Base-by-base conservation (phyloP, 2,888 invertebrate genomes). In the Zhengitettix transpicula region DNA sequence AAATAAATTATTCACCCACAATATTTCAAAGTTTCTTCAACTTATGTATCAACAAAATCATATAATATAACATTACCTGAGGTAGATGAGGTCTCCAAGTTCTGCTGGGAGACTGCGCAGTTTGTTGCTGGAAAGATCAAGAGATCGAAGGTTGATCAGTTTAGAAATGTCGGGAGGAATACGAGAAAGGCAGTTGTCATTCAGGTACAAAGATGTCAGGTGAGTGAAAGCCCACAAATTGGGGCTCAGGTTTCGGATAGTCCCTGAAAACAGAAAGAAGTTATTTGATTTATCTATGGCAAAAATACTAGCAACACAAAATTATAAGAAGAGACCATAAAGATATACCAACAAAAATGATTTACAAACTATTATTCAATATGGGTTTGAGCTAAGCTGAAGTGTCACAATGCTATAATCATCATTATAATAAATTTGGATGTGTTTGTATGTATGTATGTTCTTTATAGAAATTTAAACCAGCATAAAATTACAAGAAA, bases 101-200 rank as follows among this genome's bases (percentile, higher is more conserved):
- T 99, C 97, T 59, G 92, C 86, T 65, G 99, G 98, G 74, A 99
- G 79, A 72, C 88, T 89, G 65, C 95, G 82, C 68, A 99, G 78
- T 76, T 96, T 95, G 78, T 99, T 98, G 74, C 86, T 87, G 66
- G 96, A 95, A 68, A 96, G 78, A 77, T 99, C 98, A 67, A 99
- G 79, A 65, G 87, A 84, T 68, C 88, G 85, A 65, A 99, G 80
- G 76, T 90, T 89, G 64, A 78, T 79, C 67, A 99, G 79, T 69
- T 83, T 83, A 67, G 84, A 85, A 69, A 99, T 94, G 73, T 98
- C 95, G 41, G 90, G 79, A 62, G 98, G 95, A 72, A 99, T 80
- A 71, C 92, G 82, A 70, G 88, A 83, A 69, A 99, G 81, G 73
- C 87, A 87, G 79, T 99, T 99, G 78, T 95, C 93, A 76, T 95